Evolutionary conservation across 2,797 vertebrate genomes (phyloP).

Genomic region (Xerus rutilus): DNA sequence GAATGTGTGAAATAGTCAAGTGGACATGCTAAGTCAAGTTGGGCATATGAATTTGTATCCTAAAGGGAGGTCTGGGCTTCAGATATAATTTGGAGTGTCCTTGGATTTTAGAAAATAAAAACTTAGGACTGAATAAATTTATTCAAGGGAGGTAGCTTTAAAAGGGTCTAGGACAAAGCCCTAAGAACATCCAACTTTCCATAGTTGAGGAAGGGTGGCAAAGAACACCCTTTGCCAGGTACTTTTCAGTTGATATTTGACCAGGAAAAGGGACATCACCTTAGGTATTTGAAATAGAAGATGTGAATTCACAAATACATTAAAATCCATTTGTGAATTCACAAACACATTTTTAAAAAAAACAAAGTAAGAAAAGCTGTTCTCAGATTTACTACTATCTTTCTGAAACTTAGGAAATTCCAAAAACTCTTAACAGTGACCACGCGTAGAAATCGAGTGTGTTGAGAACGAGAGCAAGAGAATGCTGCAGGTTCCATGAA

Average conservation of each 20-base stretch:
- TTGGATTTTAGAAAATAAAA: not conserved
- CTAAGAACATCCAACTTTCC: not conserved
- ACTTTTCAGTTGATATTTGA: not conserved
- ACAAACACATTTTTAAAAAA: not conserved
- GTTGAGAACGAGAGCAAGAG: not conserved
- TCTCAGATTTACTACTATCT: not conserved
- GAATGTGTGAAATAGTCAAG: not conserved
- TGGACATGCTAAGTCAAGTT: too few relatives aligned
- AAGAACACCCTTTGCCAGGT: not conserved
- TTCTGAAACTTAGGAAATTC: conserved; percentile 45
- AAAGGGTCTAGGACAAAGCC: not conserved
- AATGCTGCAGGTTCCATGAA: not conserved
- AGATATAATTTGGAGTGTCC: not conserved
- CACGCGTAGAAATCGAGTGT: too few relatives aligned
- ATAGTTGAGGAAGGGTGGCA: not conserved
- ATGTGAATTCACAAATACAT: not conserved
- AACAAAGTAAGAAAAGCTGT: not conserved
- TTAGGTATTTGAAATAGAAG: not conserved
- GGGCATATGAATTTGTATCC: not conserved
- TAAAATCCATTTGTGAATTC: not conserved
- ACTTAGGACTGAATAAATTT: not conserved
- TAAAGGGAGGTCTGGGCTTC: not conserved
- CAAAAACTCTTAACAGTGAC: not conserved
- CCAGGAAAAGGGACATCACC: not conserved
- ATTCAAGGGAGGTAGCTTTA: not conserved